These are phyloP conservation scores for Ectemnius lituratus DNA, from an alignment of 2,888 invertebrate genomes.

Conservation along the genomic window DNA sequence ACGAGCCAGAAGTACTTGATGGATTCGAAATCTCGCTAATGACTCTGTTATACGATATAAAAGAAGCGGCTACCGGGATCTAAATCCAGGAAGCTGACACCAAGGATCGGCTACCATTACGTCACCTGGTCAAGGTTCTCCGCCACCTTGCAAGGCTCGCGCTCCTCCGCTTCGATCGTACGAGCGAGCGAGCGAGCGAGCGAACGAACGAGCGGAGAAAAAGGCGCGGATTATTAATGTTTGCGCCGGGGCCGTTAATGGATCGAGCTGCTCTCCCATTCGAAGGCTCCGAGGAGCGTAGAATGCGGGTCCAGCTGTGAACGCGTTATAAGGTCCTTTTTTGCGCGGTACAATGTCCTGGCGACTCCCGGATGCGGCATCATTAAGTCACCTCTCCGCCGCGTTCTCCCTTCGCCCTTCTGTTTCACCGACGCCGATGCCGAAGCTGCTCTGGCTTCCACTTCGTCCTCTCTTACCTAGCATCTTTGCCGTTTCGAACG, in stretches of 20 bases:
- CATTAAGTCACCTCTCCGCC: slow-evolving; percentile 65
- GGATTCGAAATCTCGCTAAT: slow-evolving; percentile 1
- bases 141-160: slow-evolving; percentile 56
- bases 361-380: slow-evolving; percentile 72
- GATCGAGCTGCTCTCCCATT: slow-evolving; percentile 62
- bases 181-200: slow-evolving; percentile 46
- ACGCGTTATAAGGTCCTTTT: slow-evolving; percentile 68
- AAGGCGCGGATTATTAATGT: slow-evolving; percentile 67
- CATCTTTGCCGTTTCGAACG: slow-evolving; percentile 14
- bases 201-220: slow-evolving; percentile 24
- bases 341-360: slow-evolving; percentile 68
- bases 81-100: slow-evolving; percentile 52
- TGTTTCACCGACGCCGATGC: slow-evolving; percentile 18
- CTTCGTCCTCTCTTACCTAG: not conserved
- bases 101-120: slow-evolving; percentile 51
- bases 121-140: slow-evolving; percentile 57
- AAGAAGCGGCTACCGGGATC: slow-evolving; percentile 37
- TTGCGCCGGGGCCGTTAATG: slow-evolving; percentile 64
- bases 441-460: slow-evolving; percentile 27
- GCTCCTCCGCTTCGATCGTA: slow-evolving; percentile 33
- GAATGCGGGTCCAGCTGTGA: slow-evolving; percentile 72
- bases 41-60: slow-evolving; percentile 11
- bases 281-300: slow-evolving; percentile 54
- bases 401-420: slow-evolving; percentile 22
- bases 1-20: too few species aligned